Evolutionary conservation across 2,113 vertebrate species (phyloP).

Genomic region (Macquaria ambigua): DNA sequence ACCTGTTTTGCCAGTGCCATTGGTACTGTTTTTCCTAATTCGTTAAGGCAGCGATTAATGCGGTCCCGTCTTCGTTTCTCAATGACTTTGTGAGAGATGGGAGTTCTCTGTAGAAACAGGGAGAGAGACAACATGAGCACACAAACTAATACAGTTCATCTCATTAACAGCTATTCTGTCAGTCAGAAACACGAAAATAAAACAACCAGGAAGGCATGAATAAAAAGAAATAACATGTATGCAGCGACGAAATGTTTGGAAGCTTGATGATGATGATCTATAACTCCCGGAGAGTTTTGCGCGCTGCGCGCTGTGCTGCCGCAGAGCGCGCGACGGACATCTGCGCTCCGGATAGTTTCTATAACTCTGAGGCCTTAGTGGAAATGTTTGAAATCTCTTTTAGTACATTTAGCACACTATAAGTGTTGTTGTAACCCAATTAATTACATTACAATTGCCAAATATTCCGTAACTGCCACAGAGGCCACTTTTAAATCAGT

Average conservation of each 20-base stretch:
- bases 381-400: background rate
- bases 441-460: background rate
- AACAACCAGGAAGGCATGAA: background rate
- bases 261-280: background rate
- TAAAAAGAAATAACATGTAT: background rate
- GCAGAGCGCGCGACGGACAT: constrained; percentile 49
- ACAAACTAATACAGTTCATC: background rate
- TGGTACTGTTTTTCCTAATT: constrained; percentile 95
- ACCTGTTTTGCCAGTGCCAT: constrained; percentile 99
- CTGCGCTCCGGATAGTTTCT: constrained; percentile 12
- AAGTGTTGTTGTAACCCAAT: background rate
- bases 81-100: constrained; percentile 98
- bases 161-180: background rate
- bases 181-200: background rate
- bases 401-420: background rate
- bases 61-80: constrained; percentile 96
- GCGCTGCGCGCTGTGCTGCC: constrained; percentile 41
- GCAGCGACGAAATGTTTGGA: background rate
- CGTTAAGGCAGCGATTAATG: constrained; percentile 96
- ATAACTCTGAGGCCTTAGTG: background rate
- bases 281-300: constrained; percentile 17
- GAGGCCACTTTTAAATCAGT: background rate
- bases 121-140: constrained; percentile 8
- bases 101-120: constrained; percentile 87
- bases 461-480: background rate